Conservation (phyloP, 1,140 invertebrate species). For the Sarcophaga bullata region DNA sequence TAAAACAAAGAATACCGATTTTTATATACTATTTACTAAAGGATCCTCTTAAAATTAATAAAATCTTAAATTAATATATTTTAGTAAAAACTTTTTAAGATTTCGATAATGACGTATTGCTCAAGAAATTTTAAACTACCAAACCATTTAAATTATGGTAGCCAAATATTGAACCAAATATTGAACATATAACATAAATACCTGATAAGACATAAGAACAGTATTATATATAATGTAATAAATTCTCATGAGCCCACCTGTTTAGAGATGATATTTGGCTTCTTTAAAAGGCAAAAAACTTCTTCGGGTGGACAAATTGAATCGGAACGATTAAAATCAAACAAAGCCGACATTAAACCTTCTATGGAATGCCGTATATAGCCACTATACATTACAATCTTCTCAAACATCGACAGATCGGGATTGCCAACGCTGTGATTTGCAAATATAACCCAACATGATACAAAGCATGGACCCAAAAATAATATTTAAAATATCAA, state of each 20-base stretch:
- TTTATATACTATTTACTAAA: no score
- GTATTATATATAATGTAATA: constrained; percentile 57
- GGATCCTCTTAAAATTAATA: no score
- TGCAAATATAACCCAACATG: constrained; percentile 80
- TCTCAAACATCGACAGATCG: constrained; percentile 73
- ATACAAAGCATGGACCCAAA: constrained; percentile 77
- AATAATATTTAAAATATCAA: constrained; percentile 64
- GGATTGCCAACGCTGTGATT: constrained; percentile 79
- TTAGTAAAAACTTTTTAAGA: no score
- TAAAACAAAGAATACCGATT: no score
- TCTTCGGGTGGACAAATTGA: constrained; percentile 74
- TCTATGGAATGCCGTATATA: constrained; percentile 82
- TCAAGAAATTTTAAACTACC: not conserved
- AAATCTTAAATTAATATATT: no score
- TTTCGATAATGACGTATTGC: no score
- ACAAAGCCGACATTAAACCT: constrained; percentile 80
- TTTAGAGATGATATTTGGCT: constrained; percentile 66
- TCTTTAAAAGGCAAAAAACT: constrained; percentile 76
- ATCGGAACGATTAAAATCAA: constrained; percentile 76
- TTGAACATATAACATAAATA: no score
- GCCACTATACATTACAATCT: constrained; percentile 82
- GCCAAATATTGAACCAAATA: constrained; percentile 58
- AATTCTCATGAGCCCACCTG: constrained; percentile 60
- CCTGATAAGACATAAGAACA: constrained; percentile 52
- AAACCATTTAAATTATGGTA: constrained; percentile 59